Conservation (phyloP, 2,888 invertebrate species). For the Tigriopus californicus region DNA sequence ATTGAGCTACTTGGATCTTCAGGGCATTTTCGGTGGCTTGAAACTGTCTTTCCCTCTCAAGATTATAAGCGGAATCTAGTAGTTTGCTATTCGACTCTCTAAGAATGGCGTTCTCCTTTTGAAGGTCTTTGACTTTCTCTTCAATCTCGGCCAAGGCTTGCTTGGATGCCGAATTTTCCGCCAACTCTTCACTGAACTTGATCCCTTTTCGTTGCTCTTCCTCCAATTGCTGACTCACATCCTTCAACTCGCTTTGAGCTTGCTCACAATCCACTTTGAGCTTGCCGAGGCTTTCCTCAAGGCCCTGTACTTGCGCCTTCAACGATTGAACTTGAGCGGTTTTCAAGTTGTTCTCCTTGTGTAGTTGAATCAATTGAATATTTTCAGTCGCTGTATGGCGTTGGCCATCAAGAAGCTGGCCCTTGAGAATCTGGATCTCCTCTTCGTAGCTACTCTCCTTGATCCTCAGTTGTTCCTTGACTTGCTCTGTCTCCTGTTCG, state of each 20-base stretch:
- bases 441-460: conserved; percentile 16
- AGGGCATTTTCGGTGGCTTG: conserved; percentile 11
- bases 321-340: background rate
- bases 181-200: background rate
- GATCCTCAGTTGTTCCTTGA: conserved; percentile 15
- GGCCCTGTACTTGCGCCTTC: conserved; percentile 9
- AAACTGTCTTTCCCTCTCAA: conserved; percentile 14
- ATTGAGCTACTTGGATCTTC: conserved; percentile 10
- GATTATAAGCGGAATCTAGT: conserved; percentile 13
- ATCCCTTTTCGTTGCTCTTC: conserved; percentile 10
- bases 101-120: conserved; percentile 15
- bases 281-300: background rate
- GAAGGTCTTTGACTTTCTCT: conserved; percentile 11
- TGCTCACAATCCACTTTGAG: background rate
- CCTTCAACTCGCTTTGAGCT: background rate
- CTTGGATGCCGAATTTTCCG: background rate
- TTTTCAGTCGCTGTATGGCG: conserved; percentile 8
- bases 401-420: background rate
- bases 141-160: conserved; percentile 6
- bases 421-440: conserved; percentile 10
- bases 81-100: conserved; percentile 14
- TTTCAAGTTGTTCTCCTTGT: conserved; percentile 3
- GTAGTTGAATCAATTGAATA: conserved; percentile 10
- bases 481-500: conserved; percentile 16
- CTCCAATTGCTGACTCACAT: background rate